Evolutionary conservation across 2,888 invertebrate genomes (phyloP).

Genomic region (Catocala sponsa): DNA sequence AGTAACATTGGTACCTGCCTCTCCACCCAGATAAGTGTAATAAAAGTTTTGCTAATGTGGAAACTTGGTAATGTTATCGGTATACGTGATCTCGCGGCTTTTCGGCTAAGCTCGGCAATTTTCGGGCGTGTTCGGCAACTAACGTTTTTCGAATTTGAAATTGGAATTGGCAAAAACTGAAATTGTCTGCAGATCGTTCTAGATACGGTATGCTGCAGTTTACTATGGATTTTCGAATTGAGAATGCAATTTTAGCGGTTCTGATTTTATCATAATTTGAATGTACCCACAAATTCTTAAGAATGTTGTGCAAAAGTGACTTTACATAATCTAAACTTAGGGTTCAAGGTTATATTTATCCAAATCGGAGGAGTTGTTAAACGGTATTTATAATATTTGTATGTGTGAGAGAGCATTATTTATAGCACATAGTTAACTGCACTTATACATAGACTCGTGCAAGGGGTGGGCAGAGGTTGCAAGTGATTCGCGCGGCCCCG

Average conservation of each 20-base stretch:
- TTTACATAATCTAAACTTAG: too few relatives aligned
- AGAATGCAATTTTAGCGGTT: constrained; percentile 1
- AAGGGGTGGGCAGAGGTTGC: too few relatives aligned
- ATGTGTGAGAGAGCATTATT: too few relatives aligned
- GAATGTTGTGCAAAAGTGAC: too few relatives aligned
- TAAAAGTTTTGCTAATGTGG: constrained; percentile 85
- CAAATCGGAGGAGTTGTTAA: too few relatives aligned
- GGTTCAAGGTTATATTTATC: too few relatives aligned
- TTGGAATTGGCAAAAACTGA: constrained; percentile 65
- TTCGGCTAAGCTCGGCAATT: constrained; percentile 62
- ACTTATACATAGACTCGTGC: too few relatives aligned
- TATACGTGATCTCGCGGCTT: constrained; percentile 85
- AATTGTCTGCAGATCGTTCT: constrained; percentile 60
- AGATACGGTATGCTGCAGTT: constrained; percentile 24
- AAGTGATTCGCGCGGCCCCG: too few relatives aligned
- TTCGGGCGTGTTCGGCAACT: constrained; percentile 64
- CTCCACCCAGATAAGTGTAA: constrained; percentile 81
- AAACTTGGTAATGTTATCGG: constrained; percentile 87
- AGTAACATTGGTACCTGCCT: constrained; percentile 62
- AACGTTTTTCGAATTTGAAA: constrained; percentile 72
- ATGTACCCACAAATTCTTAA: too few relatives aligned
- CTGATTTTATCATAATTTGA: not conserved
- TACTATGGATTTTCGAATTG: constrained; percentile 38
- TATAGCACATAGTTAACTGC: too few relatives aligned
- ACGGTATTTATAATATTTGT: too few relatives aligned